Conservation (phyloP, 1,140 invertebrate species). For the Monomorium pharaonis region DNA sequence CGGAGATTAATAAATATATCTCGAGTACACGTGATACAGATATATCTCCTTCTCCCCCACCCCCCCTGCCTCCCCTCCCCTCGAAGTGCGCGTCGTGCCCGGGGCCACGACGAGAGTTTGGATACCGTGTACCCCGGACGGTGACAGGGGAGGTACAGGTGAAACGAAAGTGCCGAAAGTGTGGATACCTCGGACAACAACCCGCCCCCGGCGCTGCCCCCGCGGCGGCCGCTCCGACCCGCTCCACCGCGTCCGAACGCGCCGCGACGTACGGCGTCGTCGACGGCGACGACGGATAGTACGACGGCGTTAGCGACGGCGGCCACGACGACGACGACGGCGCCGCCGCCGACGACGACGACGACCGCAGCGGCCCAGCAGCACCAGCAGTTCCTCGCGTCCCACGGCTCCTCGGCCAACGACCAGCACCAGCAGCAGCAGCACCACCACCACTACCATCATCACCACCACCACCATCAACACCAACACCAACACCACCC, state of each 20-base stretch:
- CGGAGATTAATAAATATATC: background rate
- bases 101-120: background rate
- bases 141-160: slow-evolving; percentile 65
- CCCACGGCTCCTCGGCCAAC: no score
- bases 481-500: no score
- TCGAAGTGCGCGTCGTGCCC: slow-evolving; percentile 6
- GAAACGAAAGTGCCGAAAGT: slow-evolving; percentile 73
- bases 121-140: background rate
- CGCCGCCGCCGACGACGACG: slow-evolving; percentile 43
- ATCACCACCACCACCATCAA: no score
- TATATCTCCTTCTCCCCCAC: background rate
- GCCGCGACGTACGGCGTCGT: slow-evolving; percentile 52
- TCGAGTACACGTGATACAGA: background rate
- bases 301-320: slow-evolving; percentile 45
- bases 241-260: slow-evolving; percentile 74
- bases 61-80: no score
- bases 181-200: slow-evolving; percentile 83
- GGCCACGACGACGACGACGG: slow-evolving; percentile 59
- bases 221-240: slow-evolving; percentile 84
- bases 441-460: no score
- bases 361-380: no score
- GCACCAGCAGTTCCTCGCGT: no score
- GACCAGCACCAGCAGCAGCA: no score
- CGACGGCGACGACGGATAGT: slow-evolving; percentile 51
- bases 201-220: slow-evolving; percentile 85